Evolutionary conservation across 1,140 invertebrate species (phyloP).

Genomic region (Tetramorium simillimum): DNA sequence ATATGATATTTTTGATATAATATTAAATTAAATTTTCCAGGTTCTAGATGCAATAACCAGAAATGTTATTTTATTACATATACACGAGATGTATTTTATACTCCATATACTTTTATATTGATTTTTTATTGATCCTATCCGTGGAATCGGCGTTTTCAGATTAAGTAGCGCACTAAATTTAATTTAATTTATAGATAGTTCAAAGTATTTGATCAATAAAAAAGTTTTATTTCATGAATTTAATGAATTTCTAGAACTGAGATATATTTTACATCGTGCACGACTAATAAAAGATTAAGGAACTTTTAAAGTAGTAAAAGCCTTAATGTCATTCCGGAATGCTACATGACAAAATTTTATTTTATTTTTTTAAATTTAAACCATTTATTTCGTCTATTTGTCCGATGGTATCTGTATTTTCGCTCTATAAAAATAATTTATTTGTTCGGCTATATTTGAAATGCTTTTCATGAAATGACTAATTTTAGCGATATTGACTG

Average conservation of each 20-base stretch:
- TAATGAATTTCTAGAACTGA: neutral
- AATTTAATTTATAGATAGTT: too few species aligned
- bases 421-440: neutral
- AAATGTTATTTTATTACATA: too few species aligned
- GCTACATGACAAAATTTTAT: neutral
- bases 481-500: conserved; percentile 27
- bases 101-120: too few species aligned
- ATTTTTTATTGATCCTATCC: too few species aligned
- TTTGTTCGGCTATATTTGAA: neutral
- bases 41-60: too few species aligned
- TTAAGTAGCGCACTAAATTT: too few species aligned
- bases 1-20: too few species aligned
- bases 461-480: conserved; percentile 39
- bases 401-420: neutral
- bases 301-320: neutral
- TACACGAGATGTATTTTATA: too few species aligned
- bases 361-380: neutral
- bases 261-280: neutral
- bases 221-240: neutral
- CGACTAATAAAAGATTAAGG: neutral
- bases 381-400: neutral
- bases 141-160: too few species aligned
- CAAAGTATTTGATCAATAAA: neutral
- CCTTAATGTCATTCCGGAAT: neutral
- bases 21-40: too few species aligned